Evolutionary conservation across 2,113 vertebrate species (phyloP).

Genomic region (Rallus limicola): DNA sequence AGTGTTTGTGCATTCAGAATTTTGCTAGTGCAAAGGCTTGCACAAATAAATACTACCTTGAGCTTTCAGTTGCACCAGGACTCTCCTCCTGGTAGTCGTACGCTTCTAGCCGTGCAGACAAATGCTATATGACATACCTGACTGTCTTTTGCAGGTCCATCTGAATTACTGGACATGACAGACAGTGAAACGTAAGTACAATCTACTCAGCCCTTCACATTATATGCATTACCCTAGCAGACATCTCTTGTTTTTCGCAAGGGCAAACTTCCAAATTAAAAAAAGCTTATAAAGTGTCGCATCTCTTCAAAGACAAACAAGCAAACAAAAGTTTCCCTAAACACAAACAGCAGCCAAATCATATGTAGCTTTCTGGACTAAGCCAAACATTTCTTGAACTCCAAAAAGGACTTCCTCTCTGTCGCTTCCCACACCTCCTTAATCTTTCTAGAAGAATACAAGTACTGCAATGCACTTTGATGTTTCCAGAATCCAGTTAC

Average conservation of each 20-base stretch:
- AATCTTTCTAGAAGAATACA: background rate
- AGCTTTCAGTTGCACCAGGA: background rate
- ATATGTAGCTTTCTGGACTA: background rate
- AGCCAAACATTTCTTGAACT: background rate
- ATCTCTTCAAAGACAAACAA: background rate
- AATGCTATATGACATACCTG: background rate
- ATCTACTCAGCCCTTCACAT: background rate
- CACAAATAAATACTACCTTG: background rate
- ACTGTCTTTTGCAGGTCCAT: constrained; percentile 81
- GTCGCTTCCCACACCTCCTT: background rate
- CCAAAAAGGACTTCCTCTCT: background rate
- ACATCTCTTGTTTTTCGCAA: background rate
- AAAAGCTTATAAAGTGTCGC: background rate
- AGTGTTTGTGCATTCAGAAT: background rate
- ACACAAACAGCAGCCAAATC: background rate
- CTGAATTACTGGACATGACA: constrained; percentile 89
- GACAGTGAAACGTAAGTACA: constrained; percentile 90
- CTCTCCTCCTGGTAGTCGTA: background rate
- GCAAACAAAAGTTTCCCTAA: background rate
- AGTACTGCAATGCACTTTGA: background rate
- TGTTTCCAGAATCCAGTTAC: background rate
- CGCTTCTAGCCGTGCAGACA: background rate
- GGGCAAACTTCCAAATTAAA: background rate
- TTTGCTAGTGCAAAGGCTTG: background rate
- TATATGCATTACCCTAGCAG: background rate